Conservation (phyloP, 2,888 invertebrate species). For the Craniophora ligustri region DNA sequence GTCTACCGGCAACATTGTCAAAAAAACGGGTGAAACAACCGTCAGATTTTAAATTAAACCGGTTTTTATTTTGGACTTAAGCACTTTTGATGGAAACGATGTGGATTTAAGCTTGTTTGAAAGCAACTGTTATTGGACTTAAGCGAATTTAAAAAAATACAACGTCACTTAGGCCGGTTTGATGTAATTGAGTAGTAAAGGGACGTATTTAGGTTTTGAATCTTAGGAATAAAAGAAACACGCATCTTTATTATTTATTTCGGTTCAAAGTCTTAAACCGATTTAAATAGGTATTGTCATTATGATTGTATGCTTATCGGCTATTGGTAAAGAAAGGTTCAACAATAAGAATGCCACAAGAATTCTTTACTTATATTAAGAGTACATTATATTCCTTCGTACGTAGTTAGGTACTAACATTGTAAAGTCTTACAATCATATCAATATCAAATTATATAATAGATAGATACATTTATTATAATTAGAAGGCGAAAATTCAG, state of each 20-base stretch:
- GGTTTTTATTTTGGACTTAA: conserved; percentile 29
- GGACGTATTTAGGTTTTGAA: conserved; percentile 23
- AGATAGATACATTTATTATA: conserved; percentile 1
- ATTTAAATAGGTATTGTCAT: too few relatives aligned
- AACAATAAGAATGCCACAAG: too few relatives aligned
- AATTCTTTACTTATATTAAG: too few relatives aligned
- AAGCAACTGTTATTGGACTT: conserved; percentile 20
- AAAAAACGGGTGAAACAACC: conserved; percentile 30
- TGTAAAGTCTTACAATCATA: too few relatives aligned
- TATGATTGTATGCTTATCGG: too few relatives aligned
- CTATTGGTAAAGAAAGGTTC: too few relatives aligned
- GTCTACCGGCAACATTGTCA: conserved; percentile 26
- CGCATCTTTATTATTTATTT: conserved; percentile 19
- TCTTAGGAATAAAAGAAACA: conserved; percentile 19
- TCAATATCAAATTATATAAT: too few relatives aligned
- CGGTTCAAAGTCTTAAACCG: conserved; percentile 12
- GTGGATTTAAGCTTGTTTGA: conserved; percentile 27
- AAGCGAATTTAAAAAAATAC: conserved; percentile 22
- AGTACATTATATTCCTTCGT: too few relatives aligned
- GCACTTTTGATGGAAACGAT: conserved; percentile 18
- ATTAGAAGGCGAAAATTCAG: conserved; percentile 1
- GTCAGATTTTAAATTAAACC: conserved; percentile 26
- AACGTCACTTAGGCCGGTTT: conserved; percentile 22
- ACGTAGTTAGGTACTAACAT: too few relatives aligned
- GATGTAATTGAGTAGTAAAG: conserved; percentile 24